Percentiles rank a stretch among this genome's conserved stretches.
Conservation (phyloP, 2,113 vertebrate genomes). For the Myrmophylax atrothorax region DNA sequence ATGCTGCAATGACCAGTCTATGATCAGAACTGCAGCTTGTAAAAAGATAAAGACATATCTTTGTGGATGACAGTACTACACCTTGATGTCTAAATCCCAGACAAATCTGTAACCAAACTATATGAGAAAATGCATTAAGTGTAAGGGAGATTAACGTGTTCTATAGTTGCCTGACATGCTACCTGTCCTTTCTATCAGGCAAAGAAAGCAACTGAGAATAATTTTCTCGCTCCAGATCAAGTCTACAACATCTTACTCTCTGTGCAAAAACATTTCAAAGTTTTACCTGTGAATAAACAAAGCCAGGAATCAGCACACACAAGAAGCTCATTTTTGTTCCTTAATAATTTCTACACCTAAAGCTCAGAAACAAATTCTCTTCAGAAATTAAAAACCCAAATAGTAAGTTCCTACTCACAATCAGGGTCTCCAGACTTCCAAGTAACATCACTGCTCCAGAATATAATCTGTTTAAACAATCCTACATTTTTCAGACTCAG, state of each 20-base stretch:
- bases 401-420: background rate
- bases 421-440: background rate
- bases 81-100: background rate
- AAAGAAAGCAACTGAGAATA: background rate
- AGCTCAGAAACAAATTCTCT: background rate
- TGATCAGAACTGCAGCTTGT: fast-evolving
- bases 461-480: background rate
- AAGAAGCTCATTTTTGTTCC: background rate
- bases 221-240: background rate
- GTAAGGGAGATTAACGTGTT: background rate
- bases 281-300: background rate
- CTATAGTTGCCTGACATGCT: background rate
- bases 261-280: background rate
- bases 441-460: background rate
- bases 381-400: background rate
- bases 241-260: background rate
- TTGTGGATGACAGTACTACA: background rate
- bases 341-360: background rate
- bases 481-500: background rate
- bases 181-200: background rate
- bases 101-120: background rate
- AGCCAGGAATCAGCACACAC: background rate
- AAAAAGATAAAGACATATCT: background rate
- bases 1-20: background rate
- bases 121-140: background rate